phyloP scores from a whole-genome alignment of 2,113 vertebrate genomes.

The Uropsilus gracilis region DNA sequence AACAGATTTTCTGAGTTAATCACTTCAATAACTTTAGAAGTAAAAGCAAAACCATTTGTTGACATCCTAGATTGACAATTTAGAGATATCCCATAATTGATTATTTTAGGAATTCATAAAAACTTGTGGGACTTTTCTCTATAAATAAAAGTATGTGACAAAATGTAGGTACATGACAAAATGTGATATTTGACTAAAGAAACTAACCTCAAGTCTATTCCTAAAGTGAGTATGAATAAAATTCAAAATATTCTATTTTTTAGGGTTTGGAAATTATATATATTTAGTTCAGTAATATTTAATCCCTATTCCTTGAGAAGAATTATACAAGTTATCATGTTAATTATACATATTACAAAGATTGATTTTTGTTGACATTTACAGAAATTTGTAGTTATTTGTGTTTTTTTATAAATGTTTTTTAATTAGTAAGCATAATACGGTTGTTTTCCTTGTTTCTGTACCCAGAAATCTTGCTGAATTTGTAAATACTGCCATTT shows the following conservation, averaged over 20 bases:
- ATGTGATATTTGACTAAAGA: background rate
- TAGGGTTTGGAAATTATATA: background rate
- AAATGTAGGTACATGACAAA: background rate
- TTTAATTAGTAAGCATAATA: background rate
- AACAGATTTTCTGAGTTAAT: background rate
- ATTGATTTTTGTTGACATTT: background rate
- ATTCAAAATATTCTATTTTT: background rate
- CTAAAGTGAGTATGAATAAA: background rate
- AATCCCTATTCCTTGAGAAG: background rate
- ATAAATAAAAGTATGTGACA: background rate
- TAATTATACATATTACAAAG: too few relatives aligned
- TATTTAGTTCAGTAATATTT: background rate
- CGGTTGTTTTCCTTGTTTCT: background rate
- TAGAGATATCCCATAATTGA: background rate
- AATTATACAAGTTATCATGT: background rate
- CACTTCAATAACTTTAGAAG: background rate
- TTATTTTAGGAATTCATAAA: background rate
- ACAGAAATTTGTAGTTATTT: background rate
- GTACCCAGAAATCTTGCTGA: background rate
- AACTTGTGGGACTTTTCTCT: background rate
- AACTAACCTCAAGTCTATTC: background rate
- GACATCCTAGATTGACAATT: background rate
- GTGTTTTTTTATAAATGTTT: background rate
- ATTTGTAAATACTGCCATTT: background rate
- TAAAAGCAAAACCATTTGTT: background rate